Base-by-base conservation (phyloP, 2,888 invertebrate species). In the Lasioglossum malachurum region DNA sequence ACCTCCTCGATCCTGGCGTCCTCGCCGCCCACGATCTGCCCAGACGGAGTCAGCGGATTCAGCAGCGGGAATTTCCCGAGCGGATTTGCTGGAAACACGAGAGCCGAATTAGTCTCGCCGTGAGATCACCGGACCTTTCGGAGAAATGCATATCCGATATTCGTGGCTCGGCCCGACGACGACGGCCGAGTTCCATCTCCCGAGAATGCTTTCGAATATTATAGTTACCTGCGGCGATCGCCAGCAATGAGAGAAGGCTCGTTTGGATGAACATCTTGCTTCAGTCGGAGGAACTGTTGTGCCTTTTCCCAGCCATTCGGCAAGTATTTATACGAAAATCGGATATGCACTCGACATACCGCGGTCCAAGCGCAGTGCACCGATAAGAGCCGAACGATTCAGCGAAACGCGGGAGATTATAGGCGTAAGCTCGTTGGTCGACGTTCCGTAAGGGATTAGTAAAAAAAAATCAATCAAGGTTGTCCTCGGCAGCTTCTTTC, bases 1-100 rank as follows among this genome's bases (percentile, higher is more conserved):
- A 87, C 89, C 2, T 89, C 83, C 35, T 89, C 75, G 79, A 93
- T 93, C 3, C 2, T 46, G 0, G 83, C 86, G 2, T 84, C 78
- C 14, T 76, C 57, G 1, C 93, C 92, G 16, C 91, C 90, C 0
- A 92, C 53, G 64, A 92, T 93, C 38, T 88, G 87, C 0, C 82
- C 87, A 31, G 16, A 76, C 0, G 86, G 83, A 0, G 44, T 53
- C 7, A 81, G 14, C 1, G 86, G 76, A 19, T 80, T 83, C 53
- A 75, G n/a, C 1, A 5, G 19, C 38, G 67, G 35, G 2, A 46
- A 27, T 2, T 7, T 57, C 14, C 10, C 4, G 46, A 81, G 14
- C 0, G 86, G 86, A 7, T 41, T 82, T 38, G 73, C 88, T 87
- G 44, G 12, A 14, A 16, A 27, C 53, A 53, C 44, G 4, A 75